Evolutionary conservation across 2,797 vertebrate species (phyloP).

Genomic region (Platalea minor): DNA sequence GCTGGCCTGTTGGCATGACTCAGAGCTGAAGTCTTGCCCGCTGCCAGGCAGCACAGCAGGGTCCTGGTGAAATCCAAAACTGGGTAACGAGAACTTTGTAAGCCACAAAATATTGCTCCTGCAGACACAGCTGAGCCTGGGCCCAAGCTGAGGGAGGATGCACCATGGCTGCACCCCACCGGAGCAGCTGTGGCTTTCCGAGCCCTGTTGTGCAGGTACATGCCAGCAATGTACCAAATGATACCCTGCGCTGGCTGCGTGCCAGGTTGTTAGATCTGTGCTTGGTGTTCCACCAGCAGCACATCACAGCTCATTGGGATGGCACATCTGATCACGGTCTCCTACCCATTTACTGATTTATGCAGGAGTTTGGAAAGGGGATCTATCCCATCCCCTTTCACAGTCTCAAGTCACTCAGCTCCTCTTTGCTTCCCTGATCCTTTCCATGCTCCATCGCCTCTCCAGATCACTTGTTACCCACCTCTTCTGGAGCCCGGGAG

Average conservation of each 20-base stretch:
- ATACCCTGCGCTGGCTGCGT: accelerated
- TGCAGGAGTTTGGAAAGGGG: background rate
- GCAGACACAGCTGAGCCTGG: background rate
- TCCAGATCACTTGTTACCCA: background rate
- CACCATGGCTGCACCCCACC: background rate
- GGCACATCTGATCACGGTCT: background rate
- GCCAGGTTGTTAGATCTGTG: background rate
- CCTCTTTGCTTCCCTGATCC: background rate
- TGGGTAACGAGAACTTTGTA: background rate
- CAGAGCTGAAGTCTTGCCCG: background rate
- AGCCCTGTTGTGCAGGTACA: background rate
- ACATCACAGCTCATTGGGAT: accelerated
- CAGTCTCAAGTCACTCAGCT: accelerated
- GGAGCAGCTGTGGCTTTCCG: background rate
- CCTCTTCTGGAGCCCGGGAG: background rate
- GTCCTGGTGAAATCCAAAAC: background rate
- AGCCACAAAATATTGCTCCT: background rate
- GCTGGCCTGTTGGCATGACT: background rate
- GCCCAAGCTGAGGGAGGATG: background rate
- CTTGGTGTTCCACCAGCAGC: too few relatives aligned
- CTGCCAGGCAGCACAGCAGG: background rate
- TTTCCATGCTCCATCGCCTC: background rate
- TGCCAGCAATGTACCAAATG: background rate
- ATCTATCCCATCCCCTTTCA: background rate
- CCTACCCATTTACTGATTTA: background rate